A percentile compares a stretch with the other conserved stretches of the same genome.
Conservation (phyloP, 2,797 vertebrate genomes). For the Podarcis siculus region DNA sequence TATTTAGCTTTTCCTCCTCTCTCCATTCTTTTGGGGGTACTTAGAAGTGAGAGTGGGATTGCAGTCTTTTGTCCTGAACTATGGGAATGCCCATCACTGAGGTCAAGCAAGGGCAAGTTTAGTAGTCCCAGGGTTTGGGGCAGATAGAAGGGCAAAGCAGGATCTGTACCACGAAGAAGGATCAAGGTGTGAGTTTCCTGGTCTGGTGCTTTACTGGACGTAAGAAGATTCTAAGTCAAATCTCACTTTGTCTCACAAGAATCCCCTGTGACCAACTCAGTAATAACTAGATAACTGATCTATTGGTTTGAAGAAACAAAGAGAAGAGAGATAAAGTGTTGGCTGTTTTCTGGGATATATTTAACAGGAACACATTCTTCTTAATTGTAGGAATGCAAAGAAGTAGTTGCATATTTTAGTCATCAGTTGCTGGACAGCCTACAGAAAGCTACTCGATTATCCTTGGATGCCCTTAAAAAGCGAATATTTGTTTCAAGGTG, state of each 20-base stretch:
- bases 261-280: background rate
- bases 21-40: background rate
- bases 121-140: too few species aligned
- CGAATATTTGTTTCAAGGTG: constrained; percentile 80
- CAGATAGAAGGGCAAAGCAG: too few species aligned
- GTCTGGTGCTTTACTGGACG: background rate
- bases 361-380: background rate
- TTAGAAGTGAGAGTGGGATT: background rate
- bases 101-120: too few species aligned
- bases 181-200: too few species aligned
- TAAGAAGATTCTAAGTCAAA: background rate
- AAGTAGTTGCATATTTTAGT: constrained; percentile 79
- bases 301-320: background rate
- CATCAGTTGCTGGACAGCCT: constrained; percentile 81
- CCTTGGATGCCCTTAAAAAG: constrained; percentile 82
- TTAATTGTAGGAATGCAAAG: constrained; percentile 80
- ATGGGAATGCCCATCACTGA: too few species aligned
- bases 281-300: background rate
- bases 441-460: constrained; percentile 80
- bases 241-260: constrained; percentile 1
- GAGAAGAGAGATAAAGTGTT: background rate
- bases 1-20: constrained; percentile 19
- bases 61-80: too few species aligned
- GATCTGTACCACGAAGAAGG: too few species aligned
- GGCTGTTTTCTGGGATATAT: background rate